A percentile compares a stretch with the other conserved stretches of the same genome.
phyloP scores from a whole-genome alignment of 2,888 invertebrate genomes.

The Alsophila aescularia region DNA sequence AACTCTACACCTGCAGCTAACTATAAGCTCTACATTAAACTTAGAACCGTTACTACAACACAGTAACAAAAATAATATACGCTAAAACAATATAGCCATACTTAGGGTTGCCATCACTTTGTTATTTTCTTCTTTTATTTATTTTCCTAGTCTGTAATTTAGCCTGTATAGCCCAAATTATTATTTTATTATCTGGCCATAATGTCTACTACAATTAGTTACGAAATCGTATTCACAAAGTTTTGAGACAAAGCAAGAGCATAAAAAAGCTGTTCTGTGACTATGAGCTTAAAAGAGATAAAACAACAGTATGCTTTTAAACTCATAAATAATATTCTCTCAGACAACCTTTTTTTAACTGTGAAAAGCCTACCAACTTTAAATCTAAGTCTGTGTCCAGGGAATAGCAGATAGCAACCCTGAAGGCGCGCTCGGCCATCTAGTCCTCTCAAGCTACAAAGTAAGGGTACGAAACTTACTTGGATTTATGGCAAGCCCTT shows the following conservation, averaged over 20 bases:
- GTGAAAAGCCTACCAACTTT: background rate
- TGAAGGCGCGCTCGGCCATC: slow-evolving; percentile 1
- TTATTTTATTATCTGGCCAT: too few relatives aligned
- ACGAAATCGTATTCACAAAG: too few relatives aligned
- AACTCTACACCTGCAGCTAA: slow-evolving; percentile 23
- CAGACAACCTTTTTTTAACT: background rate
- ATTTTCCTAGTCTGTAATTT: too few relatives aligned
- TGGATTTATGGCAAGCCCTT: slow-evolving; percentile 77
- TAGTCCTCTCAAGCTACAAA: slow-evolving; percentile 11
- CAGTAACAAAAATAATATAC: slow-evolving; percentile 34
- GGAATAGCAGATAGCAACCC: slow-evolving; percentile 14
- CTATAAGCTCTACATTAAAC: slow-evolving; percentile 8
- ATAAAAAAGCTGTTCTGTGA: too few relatives aligned
- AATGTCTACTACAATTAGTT: too few relatives aligned
- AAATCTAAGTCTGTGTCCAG: slow-evolving; percentile 13
- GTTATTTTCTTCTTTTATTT: background rate
- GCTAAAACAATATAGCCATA: slow-evolving; percentile 32
- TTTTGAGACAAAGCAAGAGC: too few relatives aligned
- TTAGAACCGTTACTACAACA: slow-evolving; percentile 25
- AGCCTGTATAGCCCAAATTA: too few relatives aligned
- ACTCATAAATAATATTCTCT: too few relatives aligned
- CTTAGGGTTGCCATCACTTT: slow-evolving; percentile 17
- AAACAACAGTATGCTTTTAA: too few relatives aligned
- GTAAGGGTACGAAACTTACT: slow-evolving; percentile 61
- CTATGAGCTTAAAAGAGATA: too few relatives aligned